phyloP scores from a whole-genome alignment of 2,888 invertebrate genomes.

The Phalangium opilio region DNA sequence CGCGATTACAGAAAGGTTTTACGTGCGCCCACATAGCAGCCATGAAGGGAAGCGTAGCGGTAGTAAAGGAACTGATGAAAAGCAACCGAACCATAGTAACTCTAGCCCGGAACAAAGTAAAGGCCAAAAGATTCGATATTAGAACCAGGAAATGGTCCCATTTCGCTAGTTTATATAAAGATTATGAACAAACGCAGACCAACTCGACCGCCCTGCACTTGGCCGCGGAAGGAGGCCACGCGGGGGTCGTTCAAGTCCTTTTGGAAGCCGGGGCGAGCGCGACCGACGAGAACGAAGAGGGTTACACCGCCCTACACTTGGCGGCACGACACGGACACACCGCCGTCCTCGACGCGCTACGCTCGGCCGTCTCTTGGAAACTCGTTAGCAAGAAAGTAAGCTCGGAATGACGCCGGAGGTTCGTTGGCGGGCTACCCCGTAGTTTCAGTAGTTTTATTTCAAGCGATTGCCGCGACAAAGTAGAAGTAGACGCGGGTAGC shows the following conservation, averaged over 20 bases:
- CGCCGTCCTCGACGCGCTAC: slow-evolving; percentile 78
- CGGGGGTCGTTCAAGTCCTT: slow-evolving; percentile 84
- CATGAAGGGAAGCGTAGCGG: slow-evolving; percentile 90
- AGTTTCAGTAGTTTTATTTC: too few relatives aligned
- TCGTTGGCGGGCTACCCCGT: too few relatives aligned
- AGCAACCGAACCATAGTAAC: slow-evolving; percentile 93
- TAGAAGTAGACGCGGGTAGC: too few relatives aligned
- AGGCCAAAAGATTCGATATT: not conserved
- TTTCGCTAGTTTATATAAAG: too few relatives aligned
- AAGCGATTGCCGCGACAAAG: too few relatives aligned
- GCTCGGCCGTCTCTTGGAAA: slow-evolving; percentile 61
- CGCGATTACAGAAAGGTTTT: slow-evolving; percentile 55
- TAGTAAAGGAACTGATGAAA: slow-evolving; percentile 96
- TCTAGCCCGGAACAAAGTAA: slow-evolving; percentile 5
- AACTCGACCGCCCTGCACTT: slow-evolving; percentile 70
- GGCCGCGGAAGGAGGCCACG: slow-evolving; percentile 96
- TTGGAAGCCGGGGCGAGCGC: slow-evolving; percentile 91
- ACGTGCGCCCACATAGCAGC: slow-evolving; percentile 99
- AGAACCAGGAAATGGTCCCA: slow-evolving; percentile 1
- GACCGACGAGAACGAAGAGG: slow-evolving; percentile 88
- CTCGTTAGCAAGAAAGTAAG: slow-evolving; percentile 70
- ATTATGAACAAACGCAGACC: not conserved
- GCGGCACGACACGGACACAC: slow-evolving; percentile 93
- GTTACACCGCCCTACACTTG: slow-evolving; percentile 87
- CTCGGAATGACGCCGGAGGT: not conserved